A percentile compares a stretch with the other conserved stretches of the same genome.
Evolutionary conservation across 2,888 invertebrate genomes (phyloP).

Genomic region (Trachelus tabidus): DNA sequence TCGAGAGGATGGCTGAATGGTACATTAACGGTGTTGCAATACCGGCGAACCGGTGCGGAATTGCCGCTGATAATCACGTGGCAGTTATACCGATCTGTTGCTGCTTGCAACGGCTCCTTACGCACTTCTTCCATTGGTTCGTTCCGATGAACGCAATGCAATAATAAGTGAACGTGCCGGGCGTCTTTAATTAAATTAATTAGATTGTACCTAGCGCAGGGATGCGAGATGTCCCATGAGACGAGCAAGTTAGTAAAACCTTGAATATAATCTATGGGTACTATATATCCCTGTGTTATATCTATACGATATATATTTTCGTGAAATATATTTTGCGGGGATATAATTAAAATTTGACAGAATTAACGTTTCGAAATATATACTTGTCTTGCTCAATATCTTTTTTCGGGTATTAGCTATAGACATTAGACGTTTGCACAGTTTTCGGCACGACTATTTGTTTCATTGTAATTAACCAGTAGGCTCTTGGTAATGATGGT

Average conservation of each 20-base stretch:
- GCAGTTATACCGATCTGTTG: conserved; percentile 23
- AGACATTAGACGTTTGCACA: conserved; percentile 18
- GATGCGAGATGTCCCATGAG: not conserved
- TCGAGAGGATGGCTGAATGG: conserved; percentile 7
- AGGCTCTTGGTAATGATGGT: conserved; percentile 13
- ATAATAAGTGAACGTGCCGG: conserved; percentile 30
- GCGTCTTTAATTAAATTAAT: conserved; percentile 60
- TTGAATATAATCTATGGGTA: not conserved
- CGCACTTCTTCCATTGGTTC: conserved; percentile 9
- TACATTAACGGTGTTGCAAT: not conserved
- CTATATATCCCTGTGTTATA: not conserved
- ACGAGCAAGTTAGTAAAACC: not conserved
- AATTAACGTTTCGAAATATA: not conserved
- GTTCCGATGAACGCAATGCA: conserved; percentile 1
- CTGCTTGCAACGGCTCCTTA: conserved; percentile 22
- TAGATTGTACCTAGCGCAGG: conserved; percentile 41
- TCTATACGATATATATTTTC: not conserved
- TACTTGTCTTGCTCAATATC: not conserved
- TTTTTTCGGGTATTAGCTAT: not conserved
- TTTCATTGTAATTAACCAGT: conserved; percentile 21
- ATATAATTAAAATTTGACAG: not conserved
- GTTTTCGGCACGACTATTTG: conserved; percentile 21
- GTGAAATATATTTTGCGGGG: not conserved
- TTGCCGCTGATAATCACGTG: conserved; percentile 7
- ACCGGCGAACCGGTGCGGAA: not conserved